Conservation (phyloP, 2,797 vertebrate species). For the Streptopelia turtur region DNA sequence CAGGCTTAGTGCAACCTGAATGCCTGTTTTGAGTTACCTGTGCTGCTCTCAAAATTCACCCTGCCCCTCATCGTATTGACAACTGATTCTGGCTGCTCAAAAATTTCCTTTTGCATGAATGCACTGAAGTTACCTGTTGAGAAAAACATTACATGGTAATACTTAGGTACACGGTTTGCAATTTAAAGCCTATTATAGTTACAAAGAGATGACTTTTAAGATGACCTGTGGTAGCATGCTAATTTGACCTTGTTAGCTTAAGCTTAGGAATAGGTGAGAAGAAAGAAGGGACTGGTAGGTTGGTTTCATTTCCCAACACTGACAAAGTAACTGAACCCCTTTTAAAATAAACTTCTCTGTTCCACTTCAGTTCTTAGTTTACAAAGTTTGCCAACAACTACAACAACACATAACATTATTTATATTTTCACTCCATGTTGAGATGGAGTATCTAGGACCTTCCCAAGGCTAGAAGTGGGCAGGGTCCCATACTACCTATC, state of each 20-base stretch:
- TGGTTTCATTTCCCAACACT: neutral
- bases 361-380: neutral
- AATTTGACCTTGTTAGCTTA: neutral
- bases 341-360: neutral
- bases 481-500: neutral
- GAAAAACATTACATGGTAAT: neutral
- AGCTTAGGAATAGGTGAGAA: neutral
- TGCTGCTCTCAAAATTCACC: slow-evolving; percentile 89
- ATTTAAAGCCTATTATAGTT: neutral
- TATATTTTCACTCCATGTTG: neutral
- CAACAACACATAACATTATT: neutral
- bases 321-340: neutral
- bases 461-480: neutral
- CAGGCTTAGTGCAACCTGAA: neutral
- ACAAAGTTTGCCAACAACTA: neutral
- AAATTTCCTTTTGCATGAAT: slow-evolving; percentile 99
- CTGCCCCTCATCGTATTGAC: slow-evolving; percentile 97
- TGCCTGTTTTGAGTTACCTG: slow-evolving; percentile 76
- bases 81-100: slow-evolving; percentile 96
- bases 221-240: neutral
- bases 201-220: neutral
- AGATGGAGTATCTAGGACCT: neutral
- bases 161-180: neutral
- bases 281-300: neutral
- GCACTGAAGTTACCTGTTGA: slow-evolving; percentile 91